A percentile compares a stretch with the other conserved stretches of the same genome.
phyloP scores from a whole-genome alignment of 2,113 vertebrate genomes.

The Taxidea taxus region DNA sequence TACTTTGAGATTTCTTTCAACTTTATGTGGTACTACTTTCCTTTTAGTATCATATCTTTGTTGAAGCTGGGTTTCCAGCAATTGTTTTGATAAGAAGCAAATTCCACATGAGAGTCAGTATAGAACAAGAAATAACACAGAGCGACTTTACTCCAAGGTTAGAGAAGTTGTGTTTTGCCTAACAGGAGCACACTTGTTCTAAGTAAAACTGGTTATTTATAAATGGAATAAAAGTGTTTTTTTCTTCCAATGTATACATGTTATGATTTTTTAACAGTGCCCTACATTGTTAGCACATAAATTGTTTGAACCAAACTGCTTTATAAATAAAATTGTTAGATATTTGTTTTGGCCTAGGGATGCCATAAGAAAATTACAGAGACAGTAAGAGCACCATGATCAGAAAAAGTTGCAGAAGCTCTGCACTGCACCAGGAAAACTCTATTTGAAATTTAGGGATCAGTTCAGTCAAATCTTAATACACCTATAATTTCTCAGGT shows the following conservation, averaged over 20 bases:
- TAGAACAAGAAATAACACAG: background rate
- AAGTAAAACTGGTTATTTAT: background rate
- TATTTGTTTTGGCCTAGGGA: background rate
- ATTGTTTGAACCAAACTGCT: background rate
- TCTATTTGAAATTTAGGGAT: background rate
- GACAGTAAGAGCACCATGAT: background rate
- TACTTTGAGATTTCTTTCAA: background rate
- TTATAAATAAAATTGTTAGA: background rate
- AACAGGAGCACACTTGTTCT: background rate
- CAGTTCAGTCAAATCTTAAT: background rate
- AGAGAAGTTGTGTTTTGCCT: background rate
- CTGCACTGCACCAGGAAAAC: background rate
- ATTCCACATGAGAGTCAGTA: background rate
- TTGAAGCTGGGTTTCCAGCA: background rate
- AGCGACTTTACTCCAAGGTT: background rate
- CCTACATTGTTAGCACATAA: background rate
- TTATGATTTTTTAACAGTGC: background rate
- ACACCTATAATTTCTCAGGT: background rate
- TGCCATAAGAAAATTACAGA: background rate
- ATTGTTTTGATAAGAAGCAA: background rate
- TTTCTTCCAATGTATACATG: background rate
- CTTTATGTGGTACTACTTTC: background rate
- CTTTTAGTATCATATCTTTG: background rate
- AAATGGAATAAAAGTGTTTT: background rate
- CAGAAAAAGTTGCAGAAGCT: background rate